phyloP scores from a whole-genome alignment of 2,888 invertebrate species.

The Drosophila ezoana region DNA sequence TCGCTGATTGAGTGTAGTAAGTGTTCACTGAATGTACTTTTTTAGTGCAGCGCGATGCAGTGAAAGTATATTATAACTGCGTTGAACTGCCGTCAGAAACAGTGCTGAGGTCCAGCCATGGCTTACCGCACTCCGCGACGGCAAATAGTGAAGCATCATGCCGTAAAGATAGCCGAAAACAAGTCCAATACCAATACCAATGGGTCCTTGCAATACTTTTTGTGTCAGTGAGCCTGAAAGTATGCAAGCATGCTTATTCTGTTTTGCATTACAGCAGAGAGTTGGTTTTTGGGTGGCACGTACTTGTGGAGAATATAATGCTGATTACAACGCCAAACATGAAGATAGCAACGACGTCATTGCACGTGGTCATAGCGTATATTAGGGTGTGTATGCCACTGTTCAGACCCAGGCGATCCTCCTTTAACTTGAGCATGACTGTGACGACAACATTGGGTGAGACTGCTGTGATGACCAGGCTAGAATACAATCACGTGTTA shows the following conservation, averaged over 20 bases:
- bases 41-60: constrained; percentile 52
- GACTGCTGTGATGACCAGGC: constrained; percentile 88
- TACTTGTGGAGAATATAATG: constrained; percentile 88
- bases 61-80: constrained; percentile 40
- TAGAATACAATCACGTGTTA: constrained; percentile 65
- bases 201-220: constrained; percentile 86
- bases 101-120: neutral
- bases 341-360: constrained; percentile 91
- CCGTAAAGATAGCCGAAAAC: constrained; percentile 88
- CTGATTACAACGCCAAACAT: constrained; percentile 89
- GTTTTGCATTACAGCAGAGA: neutral
- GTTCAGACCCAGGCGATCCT: constrained; percentile 87
- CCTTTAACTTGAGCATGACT: constrained; percentile 88
- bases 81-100: constrained; percentile 22
- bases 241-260: constrained; percentile 23
- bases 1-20: constrained; percentile 78
- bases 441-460: constrained; percentile 91
- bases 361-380: constrained; percentile 87
- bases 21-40: constrained; percentile 75
- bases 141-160: constrained; percentile 87
- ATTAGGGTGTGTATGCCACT: constrained; percentile 91
- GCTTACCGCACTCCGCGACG: constrained; percentile 85
- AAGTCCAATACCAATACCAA: constrained; percentile 88
- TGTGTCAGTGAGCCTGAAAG: constrained; percentile 85
- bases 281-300: constrained; percentile 40